These are phyloP conservation scores for Drosophila gaucha DNA, from an alignment of 2,888 invertebrate genomes.

Conservation along the genomic window DNA sequence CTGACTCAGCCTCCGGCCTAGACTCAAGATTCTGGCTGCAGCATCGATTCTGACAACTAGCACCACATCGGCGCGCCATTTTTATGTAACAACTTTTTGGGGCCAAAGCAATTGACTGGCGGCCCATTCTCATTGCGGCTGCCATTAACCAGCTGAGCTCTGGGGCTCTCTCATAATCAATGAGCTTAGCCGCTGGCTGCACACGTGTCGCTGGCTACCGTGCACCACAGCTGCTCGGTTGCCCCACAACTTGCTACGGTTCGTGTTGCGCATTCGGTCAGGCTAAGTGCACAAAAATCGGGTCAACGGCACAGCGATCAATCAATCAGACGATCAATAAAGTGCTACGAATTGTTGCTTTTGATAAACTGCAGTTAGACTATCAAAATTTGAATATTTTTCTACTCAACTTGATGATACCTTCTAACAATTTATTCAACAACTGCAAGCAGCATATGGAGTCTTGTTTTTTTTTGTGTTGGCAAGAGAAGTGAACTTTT, in stretches of 20 bases:
- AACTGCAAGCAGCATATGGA: too few relatives aligned
- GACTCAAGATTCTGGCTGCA: constrained; percentile 9
- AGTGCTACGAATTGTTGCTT: neutral
- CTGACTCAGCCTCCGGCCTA: constrained; percentile 31
- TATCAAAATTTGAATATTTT: neutral
- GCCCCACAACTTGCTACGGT: constrained; percentile 27
- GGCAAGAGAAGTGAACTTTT: too few relatives aligned
- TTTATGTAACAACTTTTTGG: constrained; percentile 51
- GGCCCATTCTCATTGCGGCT: constrained; percentile 39
- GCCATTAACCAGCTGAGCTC: constrained; percentile 44
- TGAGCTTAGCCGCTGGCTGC: constrained; percentile 14
- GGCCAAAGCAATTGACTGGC: constrained; percentile 61
- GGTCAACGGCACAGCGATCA: constrained; percentile 34
- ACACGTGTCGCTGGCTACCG: constrained; percentile 28
- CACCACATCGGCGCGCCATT: constrained; percentile 61
- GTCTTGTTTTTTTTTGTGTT: too few relatives aligned
- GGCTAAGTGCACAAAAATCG: too few relatives aligned
- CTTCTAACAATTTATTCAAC: too few relatives aligned
- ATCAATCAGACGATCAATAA: constrained; percentile 44
- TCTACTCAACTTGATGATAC: neutral
- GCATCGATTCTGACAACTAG: constrained; percentile 25
- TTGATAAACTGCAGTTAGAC: neutral
- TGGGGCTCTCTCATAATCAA: constrained; percentile 22
- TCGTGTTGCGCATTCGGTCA: constrained; percentile 43
- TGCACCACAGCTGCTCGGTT: neutral